phyloP scores from a whole-genome alignment of 1,140 invertebrate species.

The Procambarus clarkii region DNA sequence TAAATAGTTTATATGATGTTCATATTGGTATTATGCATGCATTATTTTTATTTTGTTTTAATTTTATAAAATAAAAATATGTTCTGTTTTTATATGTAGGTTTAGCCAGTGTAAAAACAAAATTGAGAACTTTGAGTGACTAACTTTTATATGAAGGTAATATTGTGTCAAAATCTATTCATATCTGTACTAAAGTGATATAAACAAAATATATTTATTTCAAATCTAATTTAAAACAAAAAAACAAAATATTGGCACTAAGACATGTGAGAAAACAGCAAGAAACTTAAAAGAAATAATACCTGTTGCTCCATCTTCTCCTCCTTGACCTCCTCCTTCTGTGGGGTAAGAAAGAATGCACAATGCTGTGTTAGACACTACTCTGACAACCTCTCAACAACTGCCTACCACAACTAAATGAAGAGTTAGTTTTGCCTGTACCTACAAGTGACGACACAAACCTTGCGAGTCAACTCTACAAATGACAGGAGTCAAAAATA shows the following conservation, averaged over 20 bases:
- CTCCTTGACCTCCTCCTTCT: slow-evolving; percentile 66
- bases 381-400: background rate
- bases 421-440: background rate
- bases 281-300: slow-evolving; percentile 21
- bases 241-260: background rate
- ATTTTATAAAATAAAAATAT: background rate
- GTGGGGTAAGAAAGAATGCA: slow-evolving; percentile 45
- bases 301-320: slow-evolving; percentile 60
- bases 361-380: slow-evolving; percentile 38
- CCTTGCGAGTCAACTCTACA: slow-evolving; percentile 7
- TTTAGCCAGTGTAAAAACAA: background rate
- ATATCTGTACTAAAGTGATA: slow-evolving; percentile 10
- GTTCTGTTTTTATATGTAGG: background rate
- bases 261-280: slow-evolving; percentile 33
- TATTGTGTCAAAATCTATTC: slow-evolving; percentile 4
- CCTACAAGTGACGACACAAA: background rate
- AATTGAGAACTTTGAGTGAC: background rate
- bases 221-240: background rate
- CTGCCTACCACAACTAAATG: slow-evolving; percentile 11
- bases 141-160: background rate
- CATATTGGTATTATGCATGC: background rate
- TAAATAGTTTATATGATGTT: slow-evolving; percentile 12
- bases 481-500: background rate
- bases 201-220: background rate
- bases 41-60: background rate